Conservation (phyloP, 2,113 vertebrate genomes). For the Perca flavescens region DNA sequence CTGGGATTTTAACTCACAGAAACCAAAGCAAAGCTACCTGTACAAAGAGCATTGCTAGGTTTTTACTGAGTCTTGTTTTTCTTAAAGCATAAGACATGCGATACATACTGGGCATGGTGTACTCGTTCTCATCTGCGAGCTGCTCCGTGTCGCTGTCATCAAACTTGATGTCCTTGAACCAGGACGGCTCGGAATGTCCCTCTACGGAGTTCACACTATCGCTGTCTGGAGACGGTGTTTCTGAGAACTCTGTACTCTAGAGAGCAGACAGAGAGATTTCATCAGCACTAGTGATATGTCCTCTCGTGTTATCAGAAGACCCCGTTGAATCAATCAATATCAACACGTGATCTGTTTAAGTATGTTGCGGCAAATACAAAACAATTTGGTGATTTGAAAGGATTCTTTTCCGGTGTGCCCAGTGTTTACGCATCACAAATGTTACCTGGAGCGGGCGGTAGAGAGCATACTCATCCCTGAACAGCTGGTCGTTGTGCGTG, state of each 20-base stretch:
- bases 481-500: slow-evolving; percentile 96
- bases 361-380: neutral
- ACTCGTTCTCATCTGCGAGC: slow-evolving; percentile 92
- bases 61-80: no score
- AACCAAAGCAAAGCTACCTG: neutral
- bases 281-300: slow-evolving; percentile 1
- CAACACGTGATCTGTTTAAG: neutral
- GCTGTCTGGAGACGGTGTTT: slow-evolving; percentile 97
- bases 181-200: slow-evolving; percentile 98
- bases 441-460: slow-evolving; percentile 95
- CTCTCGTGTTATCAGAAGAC: neutral
- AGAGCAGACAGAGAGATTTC: slow-evolving; percentile 39
- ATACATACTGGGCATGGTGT: slow-evolving; percentile 89
- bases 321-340: slow-evolving; percentile 5
- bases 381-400: neutral
- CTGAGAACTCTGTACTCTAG: slow-evolving; percentile 96
- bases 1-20: neutral
- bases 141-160: slow-evolving; percentile 98
- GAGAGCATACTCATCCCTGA: slow-evolving; percentile 97
- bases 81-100: neutral
- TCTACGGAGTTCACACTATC: slow-evolving; percentile 97
- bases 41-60: no score
- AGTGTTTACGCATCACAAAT: no score
- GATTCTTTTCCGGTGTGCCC: neutral
- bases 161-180: slow-evolving; percentile 99